phyloP scores from a whole-genome alignment of 1,140 invertebrate species.

The Venturia canescens region DNA sequence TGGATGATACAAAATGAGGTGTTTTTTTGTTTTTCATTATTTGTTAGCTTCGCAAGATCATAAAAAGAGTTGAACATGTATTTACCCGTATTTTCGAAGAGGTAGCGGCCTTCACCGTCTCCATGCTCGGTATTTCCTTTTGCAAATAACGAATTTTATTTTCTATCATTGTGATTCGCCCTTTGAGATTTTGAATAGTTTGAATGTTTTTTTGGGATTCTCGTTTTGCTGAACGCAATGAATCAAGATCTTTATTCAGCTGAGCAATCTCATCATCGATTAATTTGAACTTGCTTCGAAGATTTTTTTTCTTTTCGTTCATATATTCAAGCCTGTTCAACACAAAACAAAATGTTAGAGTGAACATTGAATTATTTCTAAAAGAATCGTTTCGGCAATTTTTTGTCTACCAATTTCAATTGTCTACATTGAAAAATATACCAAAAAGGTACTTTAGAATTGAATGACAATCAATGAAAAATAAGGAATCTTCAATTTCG shows the following conservation, averaged over 20 bases:
- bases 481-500: not conserved
- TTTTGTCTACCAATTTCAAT: no score
- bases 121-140: constrained; percentile 62
- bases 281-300: constrained; percentile 60
- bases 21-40: not conserved
- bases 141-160: constrained; percentile 57
- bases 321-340: constrained; percentile 64
- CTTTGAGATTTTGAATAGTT: constrained; percentile 62
- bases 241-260: constrained; percentile 64
- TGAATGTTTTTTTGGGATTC: constrained; percentile 55
- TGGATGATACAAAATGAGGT: no score
- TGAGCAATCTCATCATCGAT: constrained; percentile 64
- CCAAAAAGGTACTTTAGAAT: no score
- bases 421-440: constrained; percentile 56
- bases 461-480: no score
- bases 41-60: constrained; percentile 57
- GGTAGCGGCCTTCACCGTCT: constrained; percentile 62
- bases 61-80: not conserved
- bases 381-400: no score
- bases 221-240: constrained; percentile 55
- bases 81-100: constrained; percentile 23
- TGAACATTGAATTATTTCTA: no score
- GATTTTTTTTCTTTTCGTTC: constrained; percentile 54
- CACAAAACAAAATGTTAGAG: constrained; percentile 21
- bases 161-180: constrained; percentile 63